Evolutionary conservation across 2,888 invertebrate species (phyloP).

Genomic region (Actias luna): DNA sequence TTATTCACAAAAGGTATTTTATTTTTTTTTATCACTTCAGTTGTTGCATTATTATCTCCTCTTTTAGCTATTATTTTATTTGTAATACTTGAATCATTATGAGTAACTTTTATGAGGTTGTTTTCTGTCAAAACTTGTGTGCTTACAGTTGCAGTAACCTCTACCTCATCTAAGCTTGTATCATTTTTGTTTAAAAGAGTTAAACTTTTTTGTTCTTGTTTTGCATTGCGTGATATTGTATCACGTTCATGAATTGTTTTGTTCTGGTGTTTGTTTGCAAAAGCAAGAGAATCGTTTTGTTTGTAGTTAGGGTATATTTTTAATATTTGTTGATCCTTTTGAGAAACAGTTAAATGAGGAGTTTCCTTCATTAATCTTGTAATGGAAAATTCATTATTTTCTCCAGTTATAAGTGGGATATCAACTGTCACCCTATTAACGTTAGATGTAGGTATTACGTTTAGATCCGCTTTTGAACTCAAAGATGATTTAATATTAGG

Average conservation of each 20-base stretch:
- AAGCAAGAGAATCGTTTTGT: neutral
- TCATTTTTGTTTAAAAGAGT: no score
- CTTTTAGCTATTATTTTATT: neutral
- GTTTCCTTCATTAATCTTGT: no score
- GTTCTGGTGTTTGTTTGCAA: neutral
- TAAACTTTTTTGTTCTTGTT: neutral
- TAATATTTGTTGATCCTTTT: neutral
- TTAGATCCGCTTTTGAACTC: neutral
- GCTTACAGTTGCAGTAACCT: neutral
- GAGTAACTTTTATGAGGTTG: neutral
- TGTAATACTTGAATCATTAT: neutral
- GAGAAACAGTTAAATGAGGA: neutral
- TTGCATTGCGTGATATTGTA: no score
- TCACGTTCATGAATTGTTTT: neutral
- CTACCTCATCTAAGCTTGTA: neutral
- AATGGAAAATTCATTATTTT: neutral
- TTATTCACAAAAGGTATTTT: neutral
- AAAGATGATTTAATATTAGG: neutral
- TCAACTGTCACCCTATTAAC: neutral
- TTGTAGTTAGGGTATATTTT: neutral
- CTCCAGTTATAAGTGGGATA: neutral
- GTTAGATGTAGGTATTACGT: neutral
- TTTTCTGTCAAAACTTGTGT: neutral
- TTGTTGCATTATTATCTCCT: neutral
- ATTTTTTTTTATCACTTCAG: neutral